A percentile compares a stretch with the other conserved stretches of the same genome.
Conservation (phyloP, 2,797 vertebrate genomes). For the Loriculus beryllinus region DNA sequence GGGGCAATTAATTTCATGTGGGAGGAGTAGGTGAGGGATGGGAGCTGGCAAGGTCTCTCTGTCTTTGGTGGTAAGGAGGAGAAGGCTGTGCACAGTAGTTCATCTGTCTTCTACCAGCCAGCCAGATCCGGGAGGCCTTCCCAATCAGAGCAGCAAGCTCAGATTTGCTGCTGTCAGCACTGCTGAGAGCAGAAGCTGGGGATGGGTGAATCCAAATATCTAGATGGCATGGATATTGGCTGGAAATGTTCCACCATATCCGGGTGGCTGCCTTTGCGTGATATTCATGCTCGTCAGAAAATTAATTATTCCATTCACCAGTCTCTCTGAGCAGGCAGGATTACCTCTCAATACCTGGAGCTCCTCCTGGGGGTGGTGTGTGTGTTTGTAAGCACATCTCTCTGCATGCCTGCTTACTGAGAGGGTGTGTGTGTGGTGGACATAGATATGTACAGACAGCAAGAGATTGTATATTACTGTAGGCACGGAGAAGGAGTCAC, state of each 20-base stretch:
- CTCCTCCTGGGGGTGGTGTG: neutral
- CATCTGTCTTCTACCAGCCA: neutral
- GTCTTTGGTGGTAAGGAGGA: neutral
- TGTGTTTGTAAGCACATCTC: neutral
- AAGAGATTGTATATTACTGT: neutral
- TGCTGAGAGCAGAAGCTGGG: slow-evolving; percentile 35
- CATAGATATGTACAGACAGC: neutral
- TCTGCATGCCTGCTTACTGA: neutral
- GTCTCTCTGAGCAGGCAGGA: neutral
- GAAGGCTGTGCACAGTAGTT: neutral
- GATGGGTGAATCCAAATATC: slow-evolving; percentile 56
- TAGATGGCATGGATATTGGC: slow-evolving; percentile 10
- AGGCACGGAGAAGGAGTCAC: neutral
- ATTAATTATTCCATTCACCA: slow-evolving; percentile 39
- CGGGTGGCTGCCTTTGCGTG: slow-evolving; percentile 1
- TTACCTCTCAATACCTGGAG: slow-evolving; percentile 31
- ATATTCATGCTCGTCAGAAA: slow-evolving; percentile 33
- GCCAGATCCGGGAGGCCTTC: neutral
- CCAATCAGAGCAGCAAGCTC: neutral
- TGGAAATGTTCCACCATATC: slow-evolving; percentile 27
- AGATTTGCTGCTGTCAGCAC: slow-evolving; percentile 37
- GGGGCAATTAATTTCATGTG: neutral
- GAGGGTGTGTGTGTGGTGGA: neutral
- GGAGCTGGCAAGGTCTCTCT: neutral
- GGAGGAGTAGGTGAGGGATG: neutral